Base-by-base conservation (phyloP, 2,113 vertebrate genomes). In the Oncorhynchus clarkii region DNA sequence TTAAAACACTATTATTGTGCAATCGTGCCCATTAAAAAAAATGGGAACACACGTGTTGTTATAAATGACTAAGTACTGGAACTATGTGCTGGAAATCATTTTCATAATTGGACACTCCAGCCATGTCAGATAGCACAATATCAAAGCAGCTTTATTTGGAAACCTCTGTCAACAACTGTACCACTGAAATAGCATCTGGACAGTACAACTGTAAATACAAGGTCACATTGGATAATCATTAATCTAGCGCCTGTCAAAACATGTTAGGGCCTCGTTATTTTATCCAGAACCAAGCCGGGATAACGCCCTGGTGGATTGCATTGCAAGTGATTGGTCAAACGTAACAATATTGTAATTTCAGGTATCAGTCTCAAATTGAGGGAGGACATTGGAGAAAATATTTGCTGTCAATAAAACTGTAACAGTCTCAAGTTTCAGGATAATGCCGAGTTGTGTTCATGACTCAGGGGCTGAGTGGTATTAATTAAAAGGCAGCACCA, bases 91-190 rank as follows among this genome's bases (percentile, higher is more conserved):
- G 75, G 72, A 82, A 90, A 88, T 88, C 89, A 91, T 90, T 89
- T 84, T 71, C 84, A 83, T 93, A 88, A 93, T 92, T 92, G 86
- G 79, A 88, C 72, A 4, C 51, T 54, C 4, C 51, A 18, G 71
- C 73, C 26, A 9, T 70, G 85, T 93, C 90, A 91, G 90, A 91
- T 89, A 89, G 90, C 83, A 18, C 71, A 60, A 81, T 77, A 78
- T 87, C 85, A 86, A 82, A 78, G 78, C 78, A 51, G 81, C 76
- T 83, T 83, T 78, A 67, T n/a, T 54, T 54, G 51, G 76, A 84
- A 92, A 90, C 87, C 87, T 84, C 91, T 90, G 91, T 82, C 73
- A 86, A 90, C 89, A 89, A 86, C 91, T 90, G 90, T 77, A 78
- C 51, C 13, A 66, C 87, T 83, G 78, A 88, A 74, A 64, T 18